A percentile compares a stretch with the other conserved stretches of the same genome.
These are phyloP conservation scores for Aspiorhynchus laticeps DNA, from an alignment of 2,113 vertebrate species.

Conservation along the genomic window DNA sequence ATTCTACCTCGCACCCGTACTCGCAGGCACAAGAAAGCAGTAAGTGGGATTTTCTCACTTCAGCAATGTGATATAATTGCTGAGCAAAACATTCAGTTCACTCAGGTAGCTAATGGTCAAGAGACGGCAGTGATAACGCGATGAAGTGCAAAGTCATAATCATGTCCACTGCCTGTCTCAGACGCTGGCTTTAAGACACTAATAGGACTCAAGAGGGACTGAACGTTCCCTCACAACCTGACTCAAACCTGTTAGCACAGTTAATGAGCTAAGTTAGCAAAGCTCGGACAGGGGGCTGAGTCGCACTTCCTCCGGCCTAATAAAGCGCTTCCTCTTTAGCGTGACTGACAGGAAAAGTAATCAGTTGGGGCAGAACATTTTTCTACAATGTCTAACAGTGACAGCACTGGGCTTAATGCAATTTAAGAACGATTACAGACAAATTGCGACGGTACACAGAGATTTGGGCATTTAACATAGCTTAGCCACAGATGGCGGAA, in stretches of 20 bases:
- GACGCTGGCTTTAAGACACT: constrained; percentile 68
- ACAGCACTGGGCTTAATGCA: constrained; percentile 78
- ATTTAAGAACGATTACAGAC: constrained; percentile 51
- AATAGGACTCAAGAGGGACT: constrained; percentile 78
- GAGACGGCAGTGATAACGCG: constrained; percentile 35
- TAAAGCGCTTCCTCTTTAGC: constrained; percentile 73
- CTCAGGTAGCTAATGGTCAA: constrained; percentile 58
- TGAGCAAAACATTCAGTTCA: constrained; percentile 52
- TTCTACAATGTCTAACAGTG: constrained; percentile 72
- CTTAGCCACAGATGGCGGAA: constrained; percentile 53
- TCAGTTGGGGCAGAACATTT: constrained; percentile 84
- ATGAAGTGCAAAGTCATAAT: constrained; percentile 57
- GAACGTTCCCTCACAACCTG: constrained; percentile 73
- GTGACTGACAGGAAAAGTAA: constrained; percentile 86
- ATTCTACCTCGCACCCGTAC: constrained; percentile 44
- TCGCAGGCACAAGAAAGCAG: constrained; percentile 43
- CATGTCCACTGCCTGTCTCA: constrained; percentile 58
- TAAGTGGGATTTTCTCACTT: constrained; percentile 58
- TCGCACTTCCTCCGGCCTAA: constrained; percentile 75
- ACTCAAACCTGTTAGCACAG: constrained; percentile 74
- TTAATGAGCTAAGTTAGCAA: constrained; percentile 83
- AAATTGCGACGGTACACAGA: constrained; percentile 47
- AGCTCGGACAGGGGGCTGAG: constrained; percentile 82
- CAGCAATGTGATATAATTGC: constrained; percentile 57
- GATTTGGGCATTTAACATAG: constrained; percentile 47